These are phyloP conservation scores for Chinchilla lanigera DNA, from an alignment of 2,113 vertebrate species.

Conservation along the genomic window DNA sequence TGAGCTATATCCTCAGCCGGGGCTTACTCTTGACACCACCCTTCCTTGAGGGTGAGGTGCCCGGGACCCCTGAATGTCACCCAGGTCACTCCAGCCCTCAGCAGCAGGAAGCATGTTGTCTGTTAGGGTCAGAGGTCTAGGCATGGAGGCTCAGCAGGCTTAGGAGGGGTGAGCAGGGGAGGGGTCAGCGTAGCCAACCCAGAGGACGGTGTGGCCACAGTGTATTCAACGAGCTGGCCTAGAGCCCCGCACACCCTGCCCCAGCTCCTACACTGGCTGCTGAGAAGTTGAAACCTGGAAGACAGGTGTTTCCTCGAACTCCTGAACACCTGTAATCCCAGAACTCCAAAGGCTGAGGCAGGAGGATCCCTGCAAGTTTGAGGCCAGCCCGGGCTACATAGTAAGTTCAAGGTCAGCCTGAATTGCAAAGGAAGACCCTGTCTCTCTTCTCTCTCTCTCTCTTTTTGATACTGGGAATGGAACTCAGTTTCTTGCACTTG, in stretches of 20 bases:
- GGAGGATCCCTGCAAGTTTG: neutral
- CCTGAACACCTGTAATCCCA: neutral
- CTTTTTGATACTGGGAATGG: too few species aligned
- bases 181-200: neutral
- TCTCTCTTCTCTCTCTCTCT: neutral
- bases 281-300: neutral
- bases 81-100: neutral
- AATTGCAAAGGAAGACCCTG: neutral
- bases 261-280: too few species aligned
- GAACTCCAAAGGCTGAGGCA: neutral
- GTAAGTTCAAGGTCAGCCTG: neutral
- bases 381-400: neutral
- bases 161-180: neutral
- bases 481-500: too few species aligned
- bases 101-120: neutral
- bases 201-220: too few species aligned
- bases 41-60: constrained; percentile 9
- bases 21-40: neutral
- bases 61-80: neutral
- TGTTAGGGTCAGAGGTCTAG: neutral
- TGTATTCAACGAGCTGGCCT: neutral
- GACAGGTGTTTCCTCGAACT: neutral
- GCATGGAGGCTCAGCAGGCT: neutral
- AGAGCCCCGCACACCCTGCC: neutral
- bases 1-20: too few species aligned